phyloP scores from a whole-genome alignment of 2,797 vertebrate species.

The Otolemur crassicaudatus region DNA sequence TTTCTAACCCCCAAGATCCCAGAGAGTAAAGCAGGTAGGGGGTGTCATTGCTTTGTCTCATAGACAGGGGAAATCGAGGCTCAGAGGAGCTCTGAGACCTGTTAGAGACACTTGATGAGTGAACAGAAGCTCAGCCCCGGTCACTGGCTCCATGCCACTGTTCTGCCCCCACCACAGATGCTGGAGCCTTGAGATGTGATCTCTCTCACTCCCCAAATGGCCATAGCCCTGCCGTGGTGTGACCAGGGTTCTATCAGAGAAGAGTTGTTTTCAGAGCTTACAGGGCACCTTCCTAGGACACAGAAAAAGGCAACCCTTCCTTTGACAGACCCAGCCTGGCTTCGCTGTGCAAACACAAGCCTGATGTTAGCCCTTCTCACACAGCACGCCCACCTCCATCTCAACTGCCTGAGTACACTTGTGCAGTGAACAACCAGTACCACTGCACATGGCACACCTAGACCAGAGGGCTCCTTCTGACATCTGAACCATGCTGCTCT shows the following conservation, averaged over 20 bases:
- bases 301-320: not conserved
- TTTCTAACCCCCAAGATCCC: not conserved
- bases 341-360: not conserved
- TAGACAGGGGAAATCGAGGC: not conserved
- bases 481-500: not conserved
- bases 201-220: not conserved
- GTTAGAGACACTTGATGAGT: not conserved
- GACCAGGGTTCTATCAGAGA: not conserved
- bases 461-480: not conserved
- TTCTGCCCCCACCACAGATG: not conserved
- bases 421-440: not conserved
- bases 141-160: not conserved
- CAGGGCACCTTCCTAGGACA: fast-evolving
- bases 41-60: not conserved
- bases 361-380: not conserved
- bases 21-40: not conserved
- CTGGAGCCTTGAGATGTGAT: fast-evolving
- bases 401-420: not conserved
- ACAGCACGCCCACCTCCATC: fast-evolving
- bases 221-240: not conserved
- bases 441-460: not conserved
- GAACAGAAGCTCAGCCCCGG: not conserved
- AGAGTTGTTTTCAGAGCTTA: not conserved
- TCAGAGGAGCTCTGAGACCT: not conserved
- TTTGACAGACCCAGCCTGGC: not conserved